Base-by-base conservation (phyloP, 2,888 invertebrate genomes). In the Mesochorus sp. region DNA sequence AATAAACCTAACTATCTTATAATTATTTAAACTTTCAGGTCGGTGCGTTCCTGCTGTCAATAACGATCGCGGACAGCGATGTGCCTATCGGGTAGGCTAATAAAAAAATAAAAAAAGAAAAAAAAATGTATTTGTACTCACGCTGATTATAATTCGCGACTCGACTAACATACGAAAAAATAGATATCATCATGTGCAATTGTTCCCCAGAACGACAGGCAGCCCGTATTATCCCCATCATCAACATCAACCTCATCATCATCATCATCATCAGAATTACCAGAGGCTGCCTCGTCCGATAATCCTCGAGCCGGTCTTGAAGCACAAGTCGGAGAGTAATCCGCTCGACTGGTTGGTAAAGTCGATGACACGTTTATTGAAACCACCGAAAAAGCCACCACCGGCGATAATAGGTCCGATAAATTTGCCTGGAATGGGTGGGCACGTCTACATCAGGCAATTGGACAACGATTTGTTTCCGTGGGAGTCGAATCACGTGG, bases 401-500 rank as follows among this genome's bases (percentile, higher is more conserved):
- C 55, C 77, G 51, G 37, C 68, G 8, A 66, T 87, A 6, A 83
- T 89, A 3, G 87, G 88, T 0, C 88, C 88, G 0, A 79, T 89
- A 0, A 51, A 83, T 1, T 70, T 89, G 1, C 87, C 88, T 0
- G 85, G 88, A 0, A 24, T 85, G 0, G 81, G 80, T 0, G 83
- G 84, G 2, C 82, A 85, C n/a, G 84, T 89, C 0, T 88, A 82
- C 47, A 80, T 89, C 17, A 80, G 86, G 3, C 82, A 86, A 5
- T 8, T 84, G 17, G 83, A 84, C 0, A 79, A 84, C 17, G 2
- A 24, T 34, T 39, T 80, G 0, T n/a, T n/a, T n/a, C 76, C 84
- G 0, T 70, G 81, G 47, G 82, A 80, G 14, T 34, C 83, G 1
- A 77, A 83, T 26, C 84, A 81, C 28, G 73, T 88, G 2, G 80